Evolutionary conservation across 1,140 invertebrate genomes (phyloP), one percentile per base, ranked within the genome.

Genomic region (Drosophila cardini): DNA sequence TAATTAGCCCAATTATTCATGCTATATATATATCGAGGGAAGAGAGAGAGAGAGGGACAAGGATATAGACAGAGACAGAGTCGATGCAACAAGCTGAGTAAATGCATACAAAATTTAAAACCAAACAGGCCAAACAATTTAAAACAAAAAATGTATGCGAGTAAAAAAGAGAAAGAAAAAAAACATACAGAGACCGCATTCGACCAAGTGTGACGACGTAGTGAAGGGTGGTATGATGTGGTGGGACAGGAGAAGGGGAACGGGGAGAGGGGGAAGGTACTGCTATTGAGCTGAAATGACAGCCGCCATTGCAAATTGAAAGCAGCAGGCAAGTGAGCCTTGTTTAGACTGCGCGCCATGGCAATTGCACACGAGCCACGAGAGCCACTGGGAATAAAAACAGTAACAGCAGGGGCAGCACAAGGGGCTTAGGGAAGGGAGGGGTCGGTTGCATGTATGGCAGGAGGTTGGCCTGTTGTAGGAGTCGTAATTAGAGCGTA

Each of bases 281-380:
- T 70, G 84, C 80, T 89, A 89, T 87, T 87, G 84, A 89, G 84
- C 73, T 89, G 85, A 89, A 89, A 89, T 87, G 83, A 87, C 84
- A 87, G 83, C 72, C 78, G 70, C 72, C 83, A 83, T 89, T 89
- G 79, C 84, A 87, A 86, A 86, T 86, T 86, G 83, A 86, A 86
- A 87, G 82, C 83, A 86, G 70, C 65, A 76, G 72, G 83, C 79
- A 86, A 86, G 83, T 82, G 83, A 86, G 83, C 79, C 83, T 87
- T 86, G 83, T 86, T 86, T 86, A 86, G 83, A 87, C 79, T 78
- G 72, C 62, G 64, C 82, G 83, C 83, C 83, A 86, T 86, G 83
- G 83, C 83, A 86, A 86, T 86, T 86, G 83, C 83, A 86, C 83
- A 86, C 75, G 68, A 76, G 79, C 30, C 36, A 55, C 64, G 52